Evolutionary conservation across 1,140 invertebrate genomes (phyloP), one percentile per base, ranked within the genome.

Genomic region (Nylanderia fulva): DNA sequence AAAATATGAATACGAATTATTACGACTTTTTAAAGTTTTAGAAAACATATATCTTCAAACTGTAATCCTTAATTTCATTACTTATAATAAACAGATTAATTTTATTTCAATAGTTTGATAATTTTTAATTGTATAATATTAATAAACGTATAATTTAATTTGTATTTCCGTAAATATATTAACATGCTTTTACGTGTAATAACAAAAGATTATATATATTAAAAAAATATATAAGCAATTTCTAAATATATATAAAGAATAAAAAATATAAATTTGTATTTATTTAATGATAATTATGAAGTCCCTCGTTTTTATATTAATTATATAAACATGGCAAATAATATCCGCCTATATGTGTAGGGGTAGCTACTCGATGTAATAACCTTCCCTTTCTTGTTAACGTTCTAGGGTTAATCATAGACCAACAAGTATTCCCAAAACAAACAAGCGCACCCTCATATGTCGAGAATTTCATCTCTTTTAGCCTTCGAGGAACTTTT

Each of bases 101-200:
- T 33, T 33, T 33, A 1, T 33, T 54, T 68, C 24, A 68, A 79
- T 52, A 42, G 21, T 24, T 24, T 64, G 33, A 36, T 75, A 29
- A 60, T 61, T 63, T 76, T 76, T 76, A 76, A 42, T 24, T 18
- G 6, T 21, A 21, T 2, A 6, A 39, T 24, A 45, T 66, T 66
- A 72, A n/a, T 58, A 58, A 74, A 56, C 33, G 39, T 74, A 74
- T 36, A 15, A 29, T 74, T 74, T 74, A 58, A 74, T 58, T 58
- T 58, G 24, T 58, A 74, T 58, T 58, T 74, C 13, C 9, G 11
- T 21, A 36, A 58, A 74, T n/a, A n/a, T n/a, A n/a, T 74, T 74
- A 58, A 39, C n/a, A 18, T 74, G 21, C 24, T 74, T 75, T 61
- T 9, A 61, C 15, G 15, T 27, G 54, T 36, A 36, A 69, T 15